These are phyloP conservation scores for Asobara japonica DNA, from an alignment of 1,140 invertebrate genomes.

Conservation along the genomic window DNA sequence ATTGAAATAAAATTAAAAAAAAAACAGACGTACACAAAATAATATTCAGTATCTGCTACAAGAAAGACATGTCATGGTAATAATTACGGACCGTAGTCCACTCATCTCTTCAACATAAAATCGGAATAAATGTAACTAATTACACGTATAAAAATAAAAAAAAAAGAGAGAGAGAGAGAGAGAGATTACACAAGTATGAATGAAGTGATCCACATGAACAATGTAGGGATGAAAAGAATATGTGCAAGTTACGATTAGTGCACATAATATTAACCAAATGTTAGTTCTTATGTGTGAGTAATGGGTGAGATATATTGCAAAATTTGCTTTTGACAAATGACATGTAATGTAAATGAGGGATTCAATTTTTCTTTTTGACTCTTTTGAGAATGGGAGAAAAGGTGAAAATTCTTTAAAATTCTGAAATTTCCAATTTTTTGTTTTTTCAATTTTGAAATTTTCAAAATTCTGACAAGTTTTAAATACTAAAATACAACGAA, in stretches of 20 bases:
- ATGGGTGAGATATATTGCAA: too few relatives aligned
- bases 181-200: neutral
- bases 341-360: too few relatives aligned
- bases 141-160: neutral
- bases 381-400: too few relatives aligned
- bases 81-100: neutral
- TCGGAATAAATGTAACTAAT: neutral
- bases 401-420: too few relatives aligned
- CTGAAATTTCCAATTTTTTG: too few relatives aligned
- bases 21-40: neutral
- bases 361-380: too few relatives aligned
- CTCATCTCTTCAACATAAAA: neutral
- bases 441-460: too few relatives aligned
- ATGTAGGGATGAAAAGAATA: neutral
- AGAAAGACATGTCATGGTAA: conserved; percentile 15
- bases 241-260: neutral
- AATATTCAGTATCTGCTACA: neutral
- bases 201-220: neutral
- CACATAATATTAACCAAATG: neutral
- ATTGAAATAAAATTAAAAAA: neutral
- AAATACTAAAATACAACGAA: too few relatives aligned
- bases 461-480: too few relatives aligned
- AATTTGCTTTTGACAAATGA: too few relatives aligned
- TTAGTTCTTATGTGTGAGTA: too few relatives aligned
- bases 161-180: too few relatives aligned